These are phyloP conservation scores for Zoanthus solanderi DNA, from an alignment of 92 coral and sea anemone species.

Conservation along the genomic window DNA sequence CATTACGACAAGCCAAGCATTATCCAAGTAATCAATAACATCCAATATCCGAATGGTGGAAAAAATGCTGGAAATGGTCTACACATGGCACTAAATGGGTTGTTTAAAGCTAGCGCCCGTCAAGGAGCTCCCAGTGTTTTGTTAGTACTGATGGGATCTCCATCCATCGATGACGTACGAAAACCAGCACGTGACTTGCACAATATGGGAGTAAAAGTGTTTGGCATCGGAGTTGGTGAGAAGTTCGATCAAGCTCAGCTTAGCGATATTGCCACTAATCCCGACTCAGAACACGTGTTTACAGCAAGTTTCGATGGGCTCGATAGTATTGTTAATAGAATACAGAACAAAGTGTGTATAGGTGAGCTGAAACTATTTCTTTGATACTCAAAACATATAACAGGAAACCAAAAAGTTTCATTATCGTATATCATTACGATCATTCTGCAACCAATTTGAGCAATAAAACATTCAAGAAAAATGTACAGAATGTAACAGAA, in stretches of 20 bases:
- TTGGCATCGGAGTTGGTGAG: constrained; percentile 27
- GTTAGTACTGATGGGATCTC: constrained; percentile 26
- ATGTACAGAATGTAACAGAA: too few species aligned
- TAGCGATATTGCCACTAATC: constrained; percentile 37
- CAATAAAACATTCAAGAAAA: too few species aligned
- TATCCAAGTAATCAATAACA: constrained; percentile 6
- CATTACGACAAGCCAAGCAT: constrained; percentile 44
- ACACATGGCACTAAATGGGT: background rate
- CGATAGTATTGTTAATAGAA: background rate
- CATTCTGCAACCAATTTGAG: too few species aligned
- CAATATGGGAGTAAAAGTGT: constrained; percentile 40
- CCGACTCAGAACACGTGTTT: constrained; percentile 35
- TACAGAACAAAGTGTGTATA: constrained; percentile 29
- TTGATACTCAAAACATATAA: too few species aligned
- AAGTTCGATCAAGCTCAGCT: constrained; percentile 23
- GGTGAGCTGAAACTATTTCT: background rate
- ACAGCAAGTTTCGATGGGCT: constrained; percentile 8
- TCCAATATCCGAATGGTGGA: constrained; percentile 36
- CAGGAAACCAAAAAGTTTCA: background rate
- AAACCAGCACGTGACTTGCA: constrained; percentile 42
- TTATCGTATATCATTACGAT: too few species aligned
- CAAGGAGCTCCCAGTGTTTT: constrained; percentile 34
- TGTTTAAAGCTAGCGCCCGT: constrained; percentile 43
- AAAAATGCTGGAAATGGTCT: constrained; percentile 37
- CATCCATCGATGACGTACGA: constrained; percentile 35